Base-by-base conservation (phyloP, 2,113 vertebrate species). In the Cynocephalus volans region DNA sequence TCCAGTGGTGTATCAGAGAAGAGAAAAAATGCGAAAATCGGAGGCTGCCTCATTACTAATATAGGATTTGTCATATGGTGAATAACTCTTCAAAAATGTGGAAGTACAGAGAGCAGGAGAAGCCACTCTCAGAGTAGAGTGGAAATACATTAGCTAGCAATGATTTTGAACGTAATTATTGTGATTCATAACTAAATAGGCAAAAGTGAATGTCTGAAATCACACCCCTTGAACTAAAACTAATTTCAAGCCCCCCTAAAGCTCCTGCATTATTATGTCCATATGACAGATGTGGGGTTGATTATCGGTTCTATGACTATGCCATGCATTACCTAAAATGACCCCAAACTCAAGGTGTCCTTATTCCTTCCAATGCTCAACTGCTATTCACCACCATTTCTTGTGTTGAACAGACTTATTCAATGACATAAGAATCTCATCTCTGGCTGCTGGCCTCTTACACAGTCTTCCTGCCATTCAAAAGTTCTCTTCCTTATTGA, bases 401-500 rank as follows among this genome's bases (percentile, higher is more conserved):
- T 84, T 33, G 18, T 41, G 12, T 24, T 73, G 50, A 91, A 80
- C 45, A 67, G 33, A 36, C 28, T 87, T 86, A 64, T 9, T 76
- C 24, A 60, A 3, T 26, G 24, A 79, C 24, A 1, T 58, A 83
- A 87, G n/a, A 76, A 70, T 45, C 52, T 87, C 36, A 5, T 19
- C 31, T 75, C 73, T 89, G 83, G n/a, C 56, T 82, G 36, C 79
- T 79, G 88, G 60, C 48, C 33, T 91, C 28, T 52, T 36, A 56
- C 19, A 58, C 12, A 81, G 19, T 10, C 83, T 93, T 97, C 83
- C 75, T 92, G 76, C 41, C 77, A 84, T 88, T 90, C 75, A 94
- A 33, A 97, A 93, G 21, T 41, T 76, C 85, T 94, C 84, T 58
- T 87, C 21, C 48, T 81, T 45, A 88, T 12, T 79, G 70, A 79